These are phyloP conservation scores for Xestia xanthographa DNA, from an alignment of 2,888 invertebrate species.

Conservation along the genomic window DNA sequence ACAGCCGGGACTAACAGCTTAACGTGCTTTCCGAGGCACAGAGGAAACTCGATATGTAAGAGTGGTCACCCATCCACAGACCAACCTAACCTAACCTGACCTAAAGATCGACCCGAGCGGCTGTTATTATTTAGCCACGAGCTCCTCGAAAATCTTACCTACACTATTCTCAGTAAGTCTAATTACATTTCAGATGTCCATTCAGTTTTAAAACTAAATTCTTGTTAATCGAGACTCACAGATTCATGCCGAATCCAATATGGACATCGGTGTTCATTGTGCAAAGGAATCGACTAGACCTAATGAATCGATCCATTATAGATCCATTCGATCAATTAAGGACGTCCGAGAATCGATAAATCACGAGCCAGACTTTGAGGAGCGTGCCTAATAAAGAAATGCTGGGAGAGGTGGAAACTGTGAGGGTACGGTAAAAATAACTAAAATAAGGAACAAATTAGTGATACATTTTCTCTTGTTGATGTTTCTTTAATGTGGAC, in stretches of 20 bases:
- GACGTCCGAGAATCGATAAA: conserved; percentile 74
- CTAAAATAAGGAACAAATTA: too few relatives aligned
- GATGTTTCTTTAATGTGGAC: too few relatives aligned
- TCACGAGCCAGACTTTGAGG: conserved; percentile 75
- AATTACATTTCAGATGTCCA: conserved; percentile 34
- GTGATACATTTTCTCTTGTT: not conserved
- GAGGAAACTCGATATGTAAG: too few relatives aligned
- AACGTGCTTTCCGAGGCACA: too few relatives aligned
- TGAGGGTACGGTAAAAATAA: not conserved
- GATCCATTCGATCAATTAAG: conserved; percentile 80
- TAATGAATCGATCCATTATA: conserved; percentile 79
- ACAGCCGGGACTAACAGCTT: too few relatives aligned
- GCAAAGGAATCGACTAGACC: conserved; percentile 60
- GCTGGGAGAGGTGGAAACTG: conserved; percentile 16
- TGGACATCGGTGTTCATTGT: conserved; percentile 73
- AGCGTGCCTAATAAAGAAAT: conserved; percentile 68
- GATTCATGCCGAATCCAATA: conserved; percentile 66
- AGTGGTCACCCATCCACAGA: too few relatives aligned
- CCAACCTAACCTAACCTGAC: too few relatives aligned
- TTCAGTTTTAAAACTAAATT: conserved; percentile 49
- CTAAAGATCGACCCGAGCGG: too few relatives aligned
- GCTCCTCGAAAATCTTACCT: not conserved
- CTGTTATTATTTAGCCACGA: too few relatives aligned
- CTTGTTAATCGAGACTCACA: conserved; percentile 32
- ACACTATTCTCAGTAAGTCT: conserved; percentile 30